These are phyloP conservation scores for Eledone cirrhosa DNA, from an alignment of 2,888 invertebrate genomes.

Conservation along the genomic window DNA sequence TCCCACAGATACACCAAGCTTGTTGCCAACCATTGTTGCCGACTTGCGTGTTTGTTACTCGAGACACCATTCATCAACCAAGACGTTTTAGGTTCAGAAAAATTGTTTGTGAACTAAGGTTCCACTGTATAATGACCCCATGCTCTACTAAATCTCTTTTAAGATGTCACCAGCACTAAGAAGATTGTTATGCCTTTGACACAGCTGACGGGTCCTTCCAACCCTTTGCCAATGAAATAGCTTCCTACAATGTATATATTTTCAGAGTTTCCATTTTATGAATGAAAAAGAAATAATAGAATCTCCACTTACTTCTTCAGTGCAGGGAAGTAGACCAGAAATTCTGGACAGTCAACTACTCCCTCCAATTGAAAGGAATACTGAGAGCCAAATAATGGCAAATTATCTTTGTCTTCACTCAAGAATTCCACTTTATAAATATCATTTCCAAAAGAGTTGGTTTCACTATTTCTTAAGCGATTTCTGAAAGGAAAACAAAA, in stretches of 20 bases:
- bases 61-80: too few species aligned
- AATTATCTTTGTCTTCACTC: constrained; percentile 54
- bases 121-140: too few species aligned
- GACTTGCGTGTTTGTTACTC: too few species aligned
- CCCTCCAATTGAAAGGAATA: constrained; percentile 96
- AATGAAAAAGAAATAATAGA: not conserved
- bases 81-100: too few species aligned
- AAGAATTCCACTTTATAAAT: constrained; percentile 69
- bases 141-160: not conserved
- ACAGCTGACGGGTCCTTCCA: too few species aligned
- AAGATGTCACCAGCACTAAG: too few species aligned
- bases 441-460: constrained; percentile 67
- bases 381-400: constrained; percentile 91
- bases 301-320: constrained; percentile 69
- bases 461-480: constrained; percentile 49
- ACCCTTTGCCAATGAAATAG: not conserved
- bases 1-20: too few species aligned
- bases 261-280: not conserved
- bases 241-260: not conserved
- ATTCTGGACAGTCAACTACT: constrained; percentile 98
- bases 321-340: constrained; percentile 91
- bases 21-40: too few species aligned
- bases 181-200: too few species aligned
- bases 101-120: too few species aligned
- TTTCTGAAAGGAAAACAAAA: constrained; percentile 45